Base-by-base conservation (phyloP, 2,888 invertebrate species). In the Chironomus riparius region DNA sequence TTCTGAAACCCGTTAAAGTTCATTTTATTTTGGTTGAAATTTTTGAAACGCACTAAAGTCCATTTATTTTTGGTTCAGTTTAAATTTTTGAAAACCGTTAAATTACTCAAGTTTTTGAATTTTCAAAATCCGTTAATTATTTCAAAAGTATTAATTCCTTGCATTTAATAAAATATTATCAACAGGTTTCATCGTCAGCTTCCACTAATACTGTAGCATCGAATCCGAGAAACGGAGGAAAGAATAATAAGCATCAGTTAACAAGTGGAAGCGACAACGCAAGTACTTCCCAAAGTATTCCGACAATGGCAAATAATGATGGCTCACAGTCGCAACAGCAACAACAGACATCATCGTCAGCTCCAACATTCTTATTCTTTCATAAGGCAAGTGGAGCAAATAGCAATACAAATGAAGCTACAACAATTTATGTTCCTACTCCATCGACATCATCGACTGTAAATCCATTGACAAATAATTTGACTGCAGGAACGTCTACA, bases 241-340 rank as follows among this genome's bases (percentile, higher is more conserved):
- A 56, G n/a, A 71, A 18, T 71, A 48, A 47, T 48, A 71, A 62
- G 15, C 61, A 72, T 38, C 62, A 47, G 28, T 12, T 62, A 15
- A 81, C 83, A 86, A 82, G 81, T 86, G 69, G 82, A 71, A 38
- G 38, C 38, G 38, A 38, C 38, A 38, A 38, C 38, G 38, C 79
- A 77, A 50, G 74, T 65, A 62, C 76, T 71, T 71, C 83, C 81
- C 80, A 80, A 81, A 38, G 10, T 38, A 38, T 38, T 4, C 38
- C 38, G 7, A 48, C 70, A 48, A 76, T 76, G 76, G 70, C 76
- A n/a, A 76, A 22, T 22, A 65, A 71, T 15, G 76, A 76, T 70
- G 70, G 65, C 4, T 76, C 76, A 15, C 70, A 69, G 5, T 47
- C 48, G 13, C 50, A 71, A n/a, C 48, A 76, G 6, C 56, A 76